A percentile compares a stretch with the other conserved stretches of the same genome.
Evolutionary conservation across 2,113 vertebrate genomes (phyloP).

Genomic region (Ophiodon elongatus): DNA sequence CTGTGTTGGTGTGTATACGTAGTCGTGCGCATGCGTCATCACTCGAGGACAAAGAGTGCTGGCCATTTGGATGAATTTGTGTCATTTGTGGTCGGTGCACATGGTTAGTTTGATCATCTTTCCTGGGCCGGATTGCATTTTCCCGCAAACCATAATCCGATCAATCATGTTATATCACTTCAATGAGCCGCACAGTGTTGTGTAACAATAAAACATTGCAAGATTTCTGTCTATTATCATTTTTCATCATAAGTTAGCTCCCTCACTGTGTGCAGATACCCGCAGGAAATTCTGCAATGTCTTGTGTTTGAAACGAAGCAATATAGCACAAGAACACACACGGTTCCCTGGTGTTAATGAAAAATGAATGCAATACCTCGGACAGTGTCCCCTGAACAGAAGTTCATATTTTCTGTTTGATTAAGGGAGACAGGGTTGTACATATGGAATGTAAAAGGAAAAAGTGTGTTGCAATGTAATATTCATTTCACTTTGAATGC

Average conservation of each 20-base stretch:
- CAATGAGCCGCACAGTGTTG: constrained; percentile 1
- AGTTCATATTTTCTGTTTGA: constrained; percentile 43
- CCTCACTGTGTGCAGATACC: constrained; percentile 36
- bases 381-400: constrained; percentile 38
- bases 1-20: not conserved
- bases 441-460: constrained; percentile 48
- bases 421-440: constrained; percentile 15
- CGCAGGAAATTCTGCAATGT: constrained; percentile 37
- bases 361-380: constrained; percentile 59
- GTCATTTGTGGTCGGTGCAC: constrained; percentile 41
- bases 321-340: constrained; percentile 43
- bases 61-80: constrained; percentile 34
- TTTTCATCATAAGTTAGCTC: constrained; percentile 60
- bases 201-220: constrained; percentile 3
- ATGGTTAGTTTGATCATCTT: constrained; percentile 45
- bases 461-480: constrained; percentile 56
- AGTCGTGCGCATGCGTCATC: not conserved
- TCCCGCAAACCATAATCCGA: constrained; percentile 12
- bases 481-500: constrained; percentile 61
- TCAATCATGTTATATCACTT: constrained; percentile 43
- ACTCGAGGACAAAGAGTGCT: not conserved
- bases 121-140: not conserved
- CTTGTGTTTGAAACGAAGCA: constrained; percentile 19
- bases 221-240: constrained; percentile 23
- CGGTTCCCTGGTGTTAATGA: constrained; percentile 45